Evolutionary conservation across 2,888 invertebrate genomes (phyloP).

Genomic region (Anthophora plumipes): DNA sequence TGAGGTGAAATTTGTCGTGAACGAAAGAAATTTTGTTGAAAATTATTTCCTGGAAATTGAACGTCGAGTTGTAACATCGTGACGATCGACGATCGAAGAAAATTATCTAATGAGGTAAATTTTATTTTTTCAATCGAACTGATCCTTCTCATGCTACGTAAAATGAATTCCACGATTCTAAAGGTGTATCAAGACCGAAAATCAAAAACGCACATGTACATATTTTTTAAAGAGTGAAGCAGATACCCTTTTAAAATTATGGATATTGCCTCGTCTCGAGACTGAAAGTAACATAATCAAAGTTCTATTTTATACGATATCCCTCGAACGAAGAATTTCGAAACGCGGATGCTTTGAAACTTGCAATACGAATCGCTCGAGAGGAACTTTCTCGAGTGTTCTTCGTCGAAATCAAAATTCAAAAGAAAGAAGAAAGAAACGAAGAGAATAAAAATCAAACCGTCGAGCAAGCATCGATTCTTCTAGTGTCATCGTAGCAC

Average conservation of each 20-base stretch:
- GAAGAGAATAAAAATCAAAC: conserved; percentile 8
- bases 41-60: too few relatives aligned
- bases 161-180: conserved; percentile 29
- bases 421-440: too few relatives aligned
- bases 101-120: too few relatives aligned
- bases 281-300: not conserved
- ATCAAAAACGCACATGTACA: conserved; percentile 24
- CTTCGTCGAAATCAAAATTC: not conserved
- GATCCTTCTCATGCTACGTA: too few relatives aligned
- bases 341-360: too few relatives aligned
- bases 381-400: too few relatives aligned
- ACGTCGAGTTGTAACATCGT: too few relatives aligned
- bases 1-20: too few relatives aligned
- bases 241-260: conserved; percentile 39
- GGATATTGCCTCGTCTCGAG: not conserved
- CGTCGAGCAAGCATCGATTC: not conserved
- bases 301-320: not conserved
- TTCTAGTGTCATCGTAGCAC: conserved; percentile 25
- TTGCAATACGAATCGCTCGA: too few relatives aligned
- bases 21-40: too few relatives aligned
- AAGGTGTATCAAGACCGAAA: conserved; percentile 14
- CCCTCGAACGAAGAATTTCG: not conserved
- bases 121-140: too few relatives aligned
- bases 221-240: conserved; percentile 24
- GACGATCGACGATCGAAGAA: too few relatives aligned